Evolutionary conservation across 1,140 invertebrate species (phyloP).

Genomic region (Cotesia typhae): DNA sequence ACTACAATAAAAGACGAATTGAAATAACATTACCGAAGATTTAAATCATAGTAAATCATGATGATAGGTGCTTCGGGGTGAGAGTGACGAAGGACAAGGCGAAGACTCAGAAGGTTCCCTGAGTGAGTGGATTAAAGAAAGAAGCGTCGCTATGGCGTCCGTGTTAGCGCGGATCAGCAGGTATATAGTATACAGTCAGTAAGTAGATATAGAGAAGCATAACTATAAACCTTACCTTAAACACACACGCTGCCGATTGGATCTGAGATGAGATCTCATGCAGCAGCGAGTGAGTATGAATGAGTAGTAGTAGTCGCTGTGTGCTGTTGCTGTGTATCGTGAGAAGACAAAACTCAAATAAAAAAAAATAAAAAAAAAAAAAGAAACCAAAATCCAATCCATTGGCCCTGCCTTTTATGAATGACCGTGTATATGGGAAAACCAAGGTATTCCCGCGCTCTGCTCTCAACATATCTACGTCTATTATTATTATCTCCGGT

Average conservation of each 20-base stretch:
- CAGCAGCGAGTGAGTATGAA: conserved; percentile 51
- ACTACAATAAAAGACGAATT: not conserved
- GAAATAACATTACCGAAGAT: not conserved
- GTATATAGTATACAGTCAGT: not conserved
- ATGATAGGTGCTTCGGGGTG: too few species aligned
- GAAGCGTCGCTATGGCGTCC: conserved; percentile 12
- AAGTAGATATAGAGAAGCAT: conserved; percentile 1
- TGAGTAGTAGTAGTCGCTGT: conserved; percentile 42
- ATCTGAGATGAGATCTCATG: conserved; percentile 52
- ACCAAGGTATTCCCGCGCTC: conserved; percentile 44
- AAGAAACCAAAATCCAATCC: not conserved
- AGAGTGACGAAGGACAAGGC: too few species aligned
- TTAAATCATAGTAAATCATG: not conserved
- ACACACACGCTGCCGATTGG: conserved; percentile 23
- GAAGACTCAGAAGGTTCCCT: not conserved
- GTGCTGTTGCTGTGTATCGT: conserved; percentile 29
- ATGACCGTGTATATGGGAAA: conserved; percentile 51
- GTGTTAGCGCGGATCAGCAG: conserved; percentile 7
- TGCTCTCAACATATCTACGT: conserved; percentile 33
- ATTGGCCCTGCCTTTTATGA: conserved; percentile 44
- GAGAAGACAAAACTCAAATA: conserved; percentile 46
- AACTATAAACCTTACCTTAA: not conserved
- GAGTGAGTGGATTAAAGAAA: conserved; percentile 5
- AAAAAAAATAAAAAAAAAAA: conserved; percentile 30
- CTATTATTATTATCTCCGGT: not conserved